Percentiles rank a stretch among this genome's conserved stretches.
Conservation (phyloP, 2,113 vertebrate species). For the Stigmatopora nigra region DNA sequence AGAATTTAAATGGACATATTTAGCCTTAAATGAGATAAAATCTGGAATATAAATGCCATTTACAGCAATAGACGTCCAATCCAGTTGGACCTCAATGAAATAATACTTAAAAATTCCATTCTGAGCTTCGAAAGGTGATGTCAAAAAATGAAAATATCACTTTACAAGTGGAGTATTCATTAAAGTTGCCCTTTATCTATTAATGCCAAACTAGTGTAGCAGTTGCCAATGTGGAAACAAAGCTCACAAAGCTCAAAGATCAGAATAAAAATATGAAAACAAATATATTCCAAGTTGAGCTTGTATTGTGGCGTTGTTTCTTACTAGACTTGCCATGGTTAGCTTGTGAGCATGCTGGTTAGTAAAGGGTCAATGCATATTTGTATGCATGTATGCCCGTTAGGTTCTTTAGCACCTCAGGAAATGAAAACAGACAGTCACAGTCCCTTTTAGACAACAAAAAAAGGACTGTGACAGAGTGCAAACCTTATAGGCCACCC, state of each 20-base stretch:
- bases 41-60: too few relatives aligned
- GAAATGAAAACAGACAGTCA: constrained; percentile 46
- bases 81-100: too few relatives aligned
- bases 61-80: too few relatives aligned
- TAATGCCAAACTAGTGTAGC: constrained; percentile 48
- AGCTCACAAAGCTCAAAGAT: constrained; percentile 42
- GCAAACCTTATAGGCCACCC: constrained; percentile 98
- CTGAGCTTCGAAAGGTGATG: not conserved
- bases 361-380: constrained; percentile 45
- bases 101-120: not conserved
- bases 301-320: constrained; percentile 61
- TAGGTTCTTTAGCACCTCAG: constrained; percentile 40
- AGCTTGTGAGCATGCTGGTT: constrained; percentile 50
- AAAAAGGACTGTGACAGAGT: constrained; percentile 65
- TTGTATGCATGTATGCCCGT: constrained; percentile 29
- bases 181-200: constrained; percentile 35
- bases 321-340: constrained; percentile 50
- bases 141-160: not conserved
- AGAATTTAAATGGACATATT: too few relatives aligned
- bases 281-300: constrained; percentile 21
- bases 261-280: constrained; percentile 1
- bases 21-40: too few relatives aligned
- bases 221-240: constrained; percentile 60
- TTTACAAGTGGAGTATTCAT: constrained; percentile 34
- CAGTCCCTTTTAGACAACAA: constrained; percentile 33